Conservation (phyloP, 2,888 invertebrate genomes). For the Melanotus villosus region DNA sequence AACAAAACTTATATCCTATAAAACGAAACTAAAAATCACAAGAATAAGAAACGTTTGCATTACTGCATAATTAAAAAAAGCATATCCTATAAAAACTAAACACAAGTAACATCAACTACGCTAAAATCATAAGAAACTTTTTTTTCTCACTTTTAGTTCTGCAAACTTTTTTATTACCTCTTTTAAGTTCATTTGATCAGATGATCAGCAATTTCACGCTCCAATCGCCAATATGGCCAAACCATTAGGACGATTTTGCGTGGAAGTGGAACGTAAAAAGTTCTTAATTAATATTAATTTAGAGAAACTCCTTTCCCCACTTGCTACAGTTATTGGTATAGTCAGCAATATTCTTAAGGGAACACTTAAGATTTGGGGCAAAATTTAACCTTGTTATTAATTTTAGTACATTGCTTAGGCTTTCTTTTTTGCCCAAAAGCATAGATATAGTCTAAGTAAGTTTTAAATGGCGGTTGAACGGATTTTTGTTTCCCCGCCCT, state of each 20-base stretch:
- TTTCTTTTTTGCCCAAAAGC: constrained; percentile 28
- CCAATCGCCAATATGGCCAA: constrained; percentile 43
- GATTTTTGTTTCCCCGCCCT: too few species aligned
- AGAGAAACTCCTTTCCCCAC: constrained; percentile 45
- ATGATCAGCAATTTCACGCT: constrained; percentile 30
- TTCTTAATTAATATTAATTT: constrained; percentile 52
- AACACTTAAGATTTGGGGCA: constrained; percentile 36
- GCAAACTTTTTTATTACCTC: constrained; percentile 22
- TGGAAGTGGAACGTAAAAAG: constrained; percentile 42
- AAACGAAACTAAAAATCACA: too few species aligned
- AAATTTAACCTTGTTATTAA: constrained; percentile 37
- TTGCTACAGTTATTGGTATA: constrained; percentile 27
- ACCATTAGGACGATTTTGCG: constrained; percentile 36
- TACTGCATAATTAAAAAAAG: too few species aligned
- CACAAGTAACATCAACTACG: neutral
- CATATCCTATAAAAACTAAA: neutral
- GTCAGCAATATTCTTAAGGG: constrained; percentile 30
- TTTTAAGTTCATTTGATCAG: constrained; percentile 10
- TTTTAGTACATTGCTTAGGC: constrained; percentile 10
- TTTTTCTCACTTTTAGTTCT: constrained; percentile 18
- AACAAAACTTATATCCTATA: too few species aligned
- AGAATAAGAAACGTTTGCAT: too few species aligned
- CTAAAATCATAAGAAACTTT: constrained; percentile 8
- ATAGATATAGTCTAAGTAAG: too few species aligned
- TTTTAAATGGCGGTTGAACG: too few species aligned